phyloP scores from a whole-genome alignment of 2,888 invertebrate species.

The Cataglyphis altisquamis region DNA sequence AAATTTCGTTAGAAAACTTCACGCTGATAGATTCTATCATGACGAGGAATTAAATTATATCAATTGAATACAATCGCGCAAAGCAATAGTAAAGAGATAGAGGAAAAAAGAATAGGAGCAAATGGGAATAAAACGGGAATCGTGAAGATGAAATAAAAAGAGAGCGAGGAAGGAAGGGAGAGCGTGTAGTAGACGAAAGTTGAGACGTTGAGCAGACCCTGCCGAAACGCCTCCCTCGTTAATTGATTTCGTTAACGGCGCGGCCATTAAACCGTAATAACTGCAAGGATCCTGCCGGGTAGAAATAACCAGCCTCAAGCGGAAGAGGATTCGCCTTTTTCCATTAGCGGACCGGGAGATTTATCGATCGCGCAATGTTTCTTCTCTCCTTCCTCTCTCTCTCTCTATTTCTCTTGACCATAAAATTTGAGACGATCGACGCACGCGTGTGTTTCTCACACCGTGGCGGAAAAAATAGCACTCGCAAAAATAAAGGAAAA shows the following conservation, averaged over 20 bases:
- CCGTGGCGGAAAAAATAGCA: neutral
- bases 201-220: constrained; percentile 55
- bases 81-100: neutral
- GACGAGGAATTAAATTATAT: constrained; percentile 56
- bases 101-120: neutral
- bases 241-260: constrained; percentile 72
- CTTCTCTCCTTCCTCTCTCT: neutral
- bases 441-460: neutral
- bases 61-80: constrained; percentile 9
- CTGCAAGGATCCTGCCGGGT: constrained; percentile 61
- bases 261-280: constrained; percentile 69
- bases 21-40: constrained; percentile 20
- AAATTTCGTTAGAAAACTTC: constrained; percentile 40
- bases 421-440: neutral
- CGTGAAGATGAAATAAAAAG: neutral
- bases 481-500: neutral
- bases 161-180: neutral
- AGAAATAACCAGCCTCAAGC: constrained; percentile 46
- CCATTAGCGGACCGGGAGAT: constrained; percentile 49
- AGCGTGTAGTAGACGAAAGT: constrained; percentile 47
- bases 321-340: constrained; percentile 55
- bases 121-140: neutral
- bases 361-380: constrained; percentile 40
- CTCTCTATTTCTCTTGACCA: neutral
- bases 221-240: constrained; percentile 51